Base-by-base conservation (phyloP, 2,797 vertebrate genomes). In the Enteromius thamalakanensis region DNA sequence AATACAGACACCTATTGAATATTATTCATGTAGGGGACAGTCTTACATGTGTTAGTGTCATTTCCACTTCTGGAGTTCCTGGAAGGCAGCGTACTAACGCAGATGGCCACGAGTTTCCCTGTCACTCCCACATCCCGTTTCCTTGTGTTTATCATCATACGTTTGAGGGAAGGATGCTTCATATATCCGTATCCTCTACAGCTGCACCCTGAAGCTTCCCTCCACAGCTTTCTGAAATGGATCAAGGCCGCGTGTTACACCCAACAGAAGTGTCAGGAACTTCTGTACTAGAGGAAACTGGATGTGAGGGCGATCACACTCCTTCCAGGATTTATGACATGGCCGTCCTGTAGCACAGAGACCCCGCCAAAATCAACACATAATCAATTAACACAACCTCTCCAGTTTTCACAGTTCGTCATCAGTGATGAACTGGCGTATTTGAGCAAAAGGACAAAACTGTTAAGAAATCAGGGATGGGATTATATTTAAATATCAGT, bases 111-210 rank as follows among this genome's bases (percentile, higher is more conserved):
- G 58, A 26, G 81, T 86, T 89, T 86, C 86, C 80, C 37, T 64
- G 80, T 81, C 83, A 75, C 84, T 85, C 84, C 86, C 83, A 85
- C 79, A 69, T 87, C 88, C 86, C 80, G 78, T 85, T 87, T 88
- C 87, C 86, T 85, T 21, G 17, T 67, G 86, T 76, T 86, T 80
- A 67, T 85, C 83, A 86, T 85, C 78, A 82, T 86, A 51, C 32
- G 10, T 82, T 76, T 77, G 69, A 76, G 82, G 87, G 84, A 85
- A 88, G 89, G 89, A 89, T 84, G 86, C 76, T 55, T 23, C 76
- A 82, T 65, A 78, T 77, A 79, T 88, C 86, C 86, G 42, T 70
- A 82, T 85, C 87, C 84, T 81, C 74, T 51, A 23, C 84, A 86
- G 82, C 86, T 86, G 88, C 65, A 42, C 71, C 32, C 15, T 23